These are phyloP conservation scores for Sesamia inferens DNA, from an alignment of 2,888 invertebrate genomes.

Conservation along the genomic window DNA sequence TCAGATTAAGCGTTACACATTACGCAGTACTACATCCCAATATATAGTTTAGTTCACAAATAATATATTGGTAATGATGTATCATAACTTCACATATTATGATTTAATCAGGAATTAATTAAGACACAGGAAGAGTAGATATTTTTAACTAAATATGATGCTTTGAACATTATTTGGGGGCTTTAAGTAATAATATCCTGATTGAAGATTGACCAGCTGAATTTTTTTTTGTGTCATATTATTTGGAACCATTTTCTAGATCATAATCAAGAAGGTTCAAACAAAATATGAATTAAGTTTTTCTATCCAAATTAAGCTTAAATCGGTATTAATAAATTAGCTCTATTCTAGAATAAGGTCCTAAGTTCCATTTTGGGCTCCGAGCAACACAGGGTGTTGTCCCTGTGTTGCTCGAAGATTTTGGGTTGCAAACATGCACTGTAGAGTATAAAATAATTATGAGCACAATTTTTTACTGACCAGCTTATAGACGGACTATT, in stretches of 20 bases:
- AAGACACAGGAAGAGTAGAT: background rate
- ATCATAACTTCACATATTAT: background rate
- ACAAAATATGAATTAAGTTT: too few relatives aligned
- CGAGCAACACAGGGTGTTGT: too few relatives aligned
- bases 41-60: background rate
- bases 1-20: background rate
- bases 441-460: conserved; percentile 2
- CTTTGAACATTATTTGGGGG: background rate
- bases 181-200: background rate
- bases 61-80: background rate
- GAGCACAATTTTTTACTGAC: background rate
- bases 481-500: background rate
- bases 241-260: conserved; percentile 4
- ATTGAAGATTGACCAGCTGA: too few relatives aligned
- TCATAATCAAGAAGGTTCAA: background rate
- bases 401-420: too few relatives aligned
- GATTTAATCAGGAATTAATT: background rate
- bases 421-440: conserved; percentile 1
- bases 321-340: background rate
- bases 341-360: background rate
- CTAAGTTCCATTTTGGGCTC: background rate
- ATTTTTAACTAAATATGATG: background rate
- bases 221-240: background rate
- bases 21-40: background rate
- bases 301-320: background rate